These are phyloP conservation scores for Anas platyrhynchos DNA, from an alignment of 2,113 vertebrate species.

Conservation along the genomic window DNA sequence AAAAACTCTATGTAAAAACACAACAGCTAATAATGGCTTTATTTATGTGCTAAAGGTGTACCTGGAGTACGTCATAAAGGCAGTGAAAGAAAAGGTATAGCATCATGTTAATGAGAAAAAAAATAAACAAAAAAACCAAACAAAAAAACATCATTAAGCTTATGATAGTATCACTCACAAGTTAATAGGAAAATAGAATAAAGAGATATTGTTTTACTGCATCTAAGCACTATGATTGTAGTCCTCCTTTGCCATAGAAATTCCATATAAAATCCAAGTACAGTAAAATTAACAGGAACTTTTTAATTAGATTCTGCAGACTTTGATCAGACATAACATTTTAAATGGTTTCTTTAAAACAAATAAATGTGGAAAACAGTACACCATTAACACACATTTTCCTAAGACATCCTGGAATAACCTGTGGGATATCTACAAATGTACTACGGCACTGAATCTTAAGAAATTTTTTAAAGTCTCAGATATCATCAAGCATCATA, in stretches of 20 bases:
- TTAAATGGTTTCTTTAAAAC: background rate
- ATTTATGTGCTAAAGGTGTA: background rate
- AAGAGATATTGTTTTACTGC: background rate
- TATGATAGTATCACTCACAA: background rate
- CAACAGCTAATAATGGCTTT: background rate
- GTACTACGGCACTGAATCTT: background rate
- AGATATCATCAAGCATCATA: slow-evolving; percentile 15
- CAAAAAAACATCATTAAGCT: background rate
- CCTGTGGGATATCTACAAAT: background rate
- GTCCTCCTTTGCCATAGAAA: background rate
- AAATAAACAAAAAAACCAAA: background rate
- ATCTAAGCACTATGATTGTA: background rate
- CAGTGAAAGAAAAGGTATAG: background rate
- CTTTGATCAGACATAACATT: background rate
- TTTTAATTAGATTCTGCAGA: background rate
- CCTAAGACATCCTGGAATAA: background rate
- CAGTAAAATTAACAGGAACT: background rate
- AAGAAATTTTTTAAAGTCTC: background rate
- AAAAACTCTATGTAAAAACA: background rate
- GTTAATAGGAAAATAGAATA: background rate
- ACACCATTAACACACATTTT: background rate
- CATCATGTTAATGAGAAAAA: background rate
- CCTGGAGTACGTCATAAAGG: background rate
- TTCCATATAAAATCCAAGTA: background rate
- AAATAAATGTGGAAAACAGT: slow-evolving; percentile 28